Conservation (phyloP, 2,888 invertebrate species). For the Magallana nippona region DNA sequence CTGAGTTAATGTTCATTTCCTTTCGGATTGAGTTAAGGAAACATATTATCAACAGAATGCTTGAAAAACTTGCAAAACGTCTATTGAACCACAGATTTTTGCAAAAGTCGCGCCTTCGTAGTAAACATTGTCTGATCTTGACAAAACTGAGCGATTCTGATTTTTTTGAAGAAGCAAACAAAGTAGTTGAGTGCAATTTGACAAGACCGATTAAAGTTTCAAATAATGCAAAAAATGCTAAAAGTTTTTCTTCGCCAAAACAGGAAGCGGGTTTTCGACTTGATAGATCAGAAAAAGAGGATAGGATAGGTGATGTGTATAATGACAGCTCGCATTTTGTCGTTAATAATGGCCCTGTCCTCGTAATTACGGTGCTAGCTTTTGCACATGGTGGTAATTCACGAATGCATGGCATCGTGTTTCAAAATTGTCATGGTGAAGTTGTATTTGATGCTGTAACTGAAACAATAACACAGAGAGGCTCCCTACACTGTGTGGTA, state of each 20-base stretch:
- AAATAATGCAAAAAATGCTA: no score
- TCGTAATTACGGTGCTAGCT: neutral
- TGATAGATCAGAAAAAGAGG: neutral
- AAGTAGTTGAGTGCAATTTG: no score
- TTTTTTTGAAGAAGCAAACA: no score
- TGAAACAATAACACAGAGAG: neutral
- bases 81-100: neutral
- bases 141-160: neutral
- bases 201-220: no score
- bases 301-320: neutral
- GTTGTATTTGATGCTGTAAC: neutral
- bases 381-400: neutral
- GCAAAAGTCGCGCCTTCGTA: neutral
- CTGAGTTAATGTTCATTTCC: neutral
- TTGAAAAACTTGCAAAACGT: neutral
- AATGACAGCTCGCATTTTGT: neutral
- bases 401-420: neutral
- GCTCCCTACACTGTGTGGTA: slow-evolving; percentile 1
- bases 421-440: neutral
- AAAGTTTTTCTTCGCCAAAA: neutral
- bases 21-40: neutral
- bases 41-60: neutral
- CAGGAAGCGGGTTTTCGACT: neutral
- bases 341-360: neutral
- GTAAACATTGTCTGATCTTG: neutral